phyloP scores from a whole-genome alignment of 2,113 vertebrate genomes.

The Mesitornis unicolor region DNA sequence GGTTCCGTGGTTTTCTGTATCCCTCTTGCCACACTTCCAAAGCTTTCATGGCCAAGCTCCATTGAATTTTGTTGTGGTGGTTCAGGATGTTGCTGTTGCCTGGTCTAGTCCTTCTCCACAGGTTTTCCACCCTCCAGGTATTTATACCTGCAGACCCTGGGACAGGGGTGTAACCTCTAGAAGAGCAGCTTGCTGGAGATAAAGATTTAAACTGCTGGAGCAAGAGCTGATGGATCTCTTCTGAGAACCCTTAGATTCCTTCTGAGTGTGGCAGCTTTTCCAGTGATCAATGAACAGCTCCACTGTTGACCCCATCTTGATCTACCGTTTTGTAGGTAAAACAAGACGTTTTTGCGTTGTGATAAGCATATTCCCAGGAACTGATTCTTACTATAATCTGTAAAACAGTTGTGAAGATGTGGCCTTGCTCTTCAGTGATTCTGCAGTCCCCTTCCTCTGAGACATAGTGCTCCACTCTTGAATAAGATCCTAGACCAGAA shows the following conservation, averaged over 20 bases:
- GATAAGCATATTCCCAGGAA: neutral
- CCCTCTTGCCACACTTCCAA: neutral
- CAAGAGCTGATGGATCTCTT: neutral
- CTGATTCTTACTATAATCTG: neutral
- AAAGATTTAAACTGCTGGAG: neutral
- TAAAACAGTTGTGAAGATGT: neutral
- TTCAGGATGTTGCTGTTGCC: neutral
- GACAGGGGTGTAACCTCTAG: neutral
- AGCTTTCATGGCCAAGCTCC: neutral
- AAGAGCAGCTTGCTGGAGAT: neutral
- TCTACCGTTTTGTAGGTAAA: neutral
- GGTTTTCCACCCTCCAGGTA: too few species aligned
- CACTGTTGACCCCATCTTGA: neutral
- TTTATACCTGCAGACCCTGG: neutral
- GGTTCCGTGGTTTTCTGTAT: neutral
- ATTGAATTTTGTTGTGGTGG: neutral
- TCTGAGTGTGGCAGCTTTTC: neutral
- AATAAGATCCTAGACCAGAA: conserved; percentile 67
- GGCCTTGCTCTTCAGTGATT: neutral
- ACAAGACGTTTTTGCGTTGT: neutral
- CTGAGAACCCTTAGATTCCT: neutral
- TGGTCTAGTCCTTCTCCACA: neutral
- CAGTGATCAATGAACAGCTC: neutral
- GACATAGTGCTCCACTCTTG: conserved; percentile 51
- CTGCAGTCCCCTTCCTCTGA: conserved; percentile 33